A percentile compares a stretch with the other conserved stretches of the same genome.
These are phyloP conservation scores for Cassiopea andromeda DNA, from an alignment of 30 jellyfish, hydroid and myxozoan genomes.

Conservation along the genomic window DNA sequence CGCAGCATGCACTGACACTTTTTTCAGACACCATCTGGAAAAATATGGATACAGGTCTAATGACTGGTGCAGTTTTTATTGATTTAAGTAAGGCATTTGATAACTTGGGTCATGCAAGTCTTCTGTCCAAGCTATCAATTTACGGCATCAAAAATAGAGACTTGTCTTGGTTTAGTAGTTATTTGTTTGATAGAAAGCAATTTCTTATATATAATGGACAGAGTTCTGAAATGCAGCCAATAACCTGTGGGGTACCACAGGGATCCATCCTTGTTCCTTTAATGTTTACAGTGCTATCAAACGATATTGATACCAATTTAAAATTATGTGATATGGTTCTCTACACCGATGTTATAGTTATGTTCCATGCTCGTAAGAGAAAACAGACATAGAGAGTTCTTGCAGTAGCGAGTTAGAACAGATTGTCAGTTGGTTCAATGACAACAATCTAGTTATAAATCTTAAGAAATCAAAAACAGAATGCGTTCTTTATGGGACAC, in stretches of 20 bases:
- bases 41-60: constrained; percentile 37
- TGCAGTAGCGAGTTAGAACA: too few species aligned
- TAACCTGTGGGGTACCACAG: constrained; percentile 58
- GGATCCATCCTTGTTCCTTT: constrained; percentile 58
- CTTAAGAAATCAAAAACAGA: too few species aligned
- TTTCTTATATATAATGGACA: constrained; percentile 19
- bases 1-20: constrained; percentile 39
- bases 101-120: constrained; percentile 54
- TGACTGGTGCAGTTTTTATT: constrained; percentile 47
- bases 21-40: constrained; percentile 25
- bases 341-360: too few species aligned
- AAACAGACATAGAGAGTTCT: too few species aligned
- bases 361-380: too few species aligned
- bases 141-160: constrained; percentile 49
- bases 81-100: constrained; percentile 50
- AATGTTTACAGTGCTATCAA: too few species aligned
- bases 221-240: constrained; percentile 31
- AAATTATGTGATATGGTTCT: too few species aligned
- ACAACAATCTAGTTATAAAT: too few species aligned
- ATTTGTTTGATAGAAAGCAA: constrained; percentile 60
- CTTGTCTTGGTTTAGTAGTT: constrained; percentile 54
- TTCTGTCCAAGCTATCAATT: constrained; percentile 40
- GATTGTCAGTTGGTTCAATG: too few species aligned
- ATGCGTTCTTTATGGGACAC: too few species aligned
- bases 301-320: too few species aligned